These are phyloP conservation scores for Oxygymnocypris stewartii DNA, from an alignment of 2,113 vertebrate species.

Conservation along the genomic window DNA sequence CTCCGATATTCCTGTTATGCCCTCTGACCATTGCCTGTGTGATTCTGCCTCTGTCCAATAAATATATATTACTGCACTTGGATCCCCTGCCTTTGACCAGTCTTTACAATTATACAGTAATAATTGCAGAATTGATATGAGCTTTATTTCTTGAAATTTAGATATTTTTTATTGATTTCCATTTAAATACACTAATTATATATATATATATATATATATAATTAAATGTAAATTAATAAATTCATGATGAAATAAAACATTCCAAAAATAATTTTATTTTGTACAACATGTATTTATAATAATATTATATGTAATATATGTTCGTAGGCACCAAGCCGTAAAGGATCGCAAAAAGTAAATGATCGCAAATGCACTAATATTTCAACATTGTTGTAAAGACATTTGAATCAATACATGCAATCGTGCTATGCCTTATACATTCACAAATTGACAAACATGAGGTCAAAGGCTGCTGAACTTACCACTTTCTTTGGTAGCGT, in stretches of 20 bases:
- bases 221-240: no score
- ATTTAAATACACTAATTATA: no score
- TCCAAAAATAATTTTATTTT: no score
- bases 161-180: neutral
- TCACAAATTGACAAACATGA: neutral
- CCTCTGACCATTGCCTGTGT: no score
- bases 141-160: neutral
- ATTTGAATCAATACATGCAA: neutral
- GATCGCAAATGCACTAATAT: neutral
- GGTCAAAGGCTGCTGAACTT: conserved; percentile 69
- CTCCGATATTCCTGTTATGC: no score
- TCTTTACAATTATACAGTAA: neutral
- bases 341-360: neutral
- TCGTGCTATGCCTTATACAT: neutral
- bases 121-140: no score
- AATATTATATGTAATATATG: neutral
- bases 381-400: neutral
- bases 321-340: neutral
- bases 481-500: conserved; percentile 89
- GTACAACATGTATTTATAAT: neutral
- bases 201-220: neutral
- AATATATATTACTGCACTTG: no score
- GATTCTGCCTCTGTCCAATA: no score
- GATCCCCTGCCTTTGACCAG: no score
- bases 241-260: no score